Conservation (phyloP, 1,140 invertebrate species). For the Brachionus rotundiformis region DNA sequence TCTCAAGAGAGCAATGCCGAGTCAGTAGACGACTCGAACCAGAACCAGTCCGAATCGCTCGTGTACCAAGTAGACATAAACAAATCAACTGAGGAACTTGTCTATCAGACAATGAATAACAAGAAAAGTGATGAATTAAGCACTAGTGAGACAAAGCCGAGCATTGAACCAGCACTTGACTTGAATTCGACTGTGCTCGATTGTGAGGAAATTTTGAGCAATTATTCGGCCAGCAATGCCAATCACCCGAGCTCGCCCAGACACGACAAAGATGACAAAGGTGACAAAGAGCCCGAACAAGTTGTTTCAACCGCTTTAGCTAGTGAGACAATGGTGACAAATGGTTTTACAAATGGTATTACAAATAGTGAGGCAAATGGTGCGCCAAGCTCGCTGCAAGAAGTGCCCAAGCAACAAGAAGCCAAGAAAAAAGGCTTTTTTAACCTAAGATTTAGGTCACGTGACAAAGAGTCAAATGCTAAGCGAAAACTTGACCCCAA, state of each 20-base stretch:
- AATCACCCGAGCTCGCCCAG: conserved; percentile 19
- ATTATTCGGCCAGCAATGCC: conserved; percentile 21
- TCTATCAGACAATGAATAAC: not conserved
- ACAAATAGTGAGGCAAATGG: not conserved
- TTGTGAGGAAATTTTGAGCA: conserved; percentile 44
- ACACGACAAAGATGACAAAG: not conserved
- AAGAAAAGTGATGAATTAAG: not conserved
- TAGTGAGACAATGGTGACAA: no score
- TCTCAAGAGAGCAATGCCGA: not conserved
- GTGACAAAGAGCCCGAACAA: not conserved
- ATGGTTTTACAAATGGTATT: no score
- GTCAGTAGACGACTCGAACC: not conserved
- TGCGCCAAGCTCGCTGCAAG: not conserved
- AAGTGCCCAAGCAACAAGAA: not conserved
- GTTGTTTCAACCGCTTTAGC: not conserved
- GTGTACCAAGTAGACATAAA: conserved; percentile 29
- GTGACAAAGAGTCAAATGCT: not conserved
- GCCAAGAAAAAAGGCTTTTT: not conserved
- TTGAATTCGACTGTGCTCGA: conserved; percentile 47
- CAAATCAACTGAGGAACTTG: conserved; percentile 30
- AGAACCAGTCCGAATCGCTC: not conserved
- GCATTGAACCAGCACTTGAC: not conserved
- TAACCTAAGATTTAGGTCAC: not conserved
- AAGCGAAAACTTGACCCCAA: conserved; percentile 14
- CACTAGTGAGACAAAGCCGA: not conserved